phyloP scores from a whole-genome alignment of 2,888 invertebrate species.

The Volucella inflata region DNA sequence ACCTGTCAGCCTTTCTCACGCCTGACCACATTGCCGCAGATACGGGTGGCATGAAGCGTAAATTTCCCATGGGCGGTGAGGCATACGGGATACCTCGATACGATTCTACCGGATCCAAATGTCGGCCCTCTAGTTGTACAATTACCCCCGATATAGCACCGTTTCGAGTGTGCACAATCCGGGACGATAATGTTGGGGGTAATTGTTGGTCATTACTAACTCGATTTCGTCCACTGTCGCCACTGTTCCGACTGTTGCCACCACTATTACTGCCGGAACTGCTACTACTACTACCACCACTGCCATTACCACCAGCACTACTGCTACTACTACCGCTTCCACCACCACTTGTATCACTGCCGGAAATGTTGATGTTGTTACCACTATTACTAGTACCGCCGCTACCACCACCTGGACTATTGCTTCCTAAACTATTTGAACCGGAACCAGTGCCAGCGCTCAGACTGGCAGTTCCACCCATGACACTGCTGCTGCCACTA shows the following conservation, averaged over 20 bases:
- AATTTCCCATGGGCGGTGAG: constrained; percentile 93
- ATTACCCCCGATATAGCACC: constrained; percentile 94
- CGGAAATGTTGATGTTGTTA: constrained; percentile 66
- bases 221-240: constrained; percentile 68
- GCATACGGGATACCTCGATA: constrained; percentile 98
- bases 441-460: constrained; percentile 68
- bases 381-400: constrained; percentile 64
- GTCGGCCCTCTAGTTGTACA: constrained; percentile 91
- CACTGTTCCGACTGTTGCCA: constrained; percentile 78
- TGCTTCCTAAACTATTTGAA: constrained; percentile 71
- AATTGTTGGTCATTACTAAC: constrained; percentile 82
- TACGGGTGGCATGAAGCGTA: constrained; percentile 98
- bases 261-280: constrained; percentile 73
- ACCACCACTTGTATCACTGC: constrained; percentile 51
- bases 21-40: constrained; percentile 96
- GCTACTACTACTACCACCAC: constrained; percentile 75
- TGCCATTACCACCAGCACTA: constrained; percentile 69
- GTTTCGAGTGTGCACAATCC: constrained; percentile 94
- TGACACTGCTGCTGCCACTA: constrained; percentile 67
- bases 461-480: constrained; percentile 71
- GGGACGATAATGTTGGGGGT: constrained; percentile 88
- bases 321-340: constrained; percentile 59
- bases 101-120: constrained; percentile 94
- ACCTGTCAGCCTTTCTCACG: constrained; percentile 92
- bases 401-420: constrained; percentile 65